phyloP scores from a whole-genome alignment of 2,888 invertebrate species.

The Dasypogon diadema region DNA sequence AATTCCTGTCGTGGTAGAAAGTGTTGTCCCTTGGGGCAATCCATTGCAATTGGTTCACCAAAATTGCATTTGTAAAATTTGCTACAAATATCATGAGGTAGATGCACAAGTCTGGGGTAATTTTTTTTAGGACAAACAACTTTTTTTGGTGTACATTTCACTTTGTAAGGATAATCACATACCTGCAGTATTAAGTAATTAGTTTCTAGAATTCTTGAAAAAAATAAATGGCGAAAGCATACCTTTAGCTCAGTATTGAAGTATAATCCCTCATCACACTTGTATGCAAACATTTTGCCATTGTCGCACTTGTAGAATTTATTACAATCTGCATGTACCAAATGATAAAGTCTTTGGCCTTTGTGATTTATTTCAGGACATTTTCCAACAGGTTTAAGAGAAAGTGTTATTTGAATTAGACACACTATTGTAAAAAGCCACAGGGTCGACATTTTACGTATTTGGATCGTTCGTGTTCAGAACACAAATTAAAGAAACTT shows the following conservation, averaged over 20 bases:
- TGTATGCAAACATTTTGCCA: constrained; percentile 35
- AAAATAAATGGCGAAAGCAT: neutral
- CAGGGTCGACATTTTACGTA: neutral
- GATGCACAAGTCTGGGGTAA: neutral
- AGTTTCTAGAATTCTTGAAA: too few relatives aligned
- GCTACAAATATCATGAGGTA: constrained; percentile 1
- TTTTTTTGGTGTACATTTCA: constrained; percentile 4
- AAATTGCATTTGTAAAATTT: constrained; percentile 42
- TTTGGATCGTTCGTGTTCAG: too few relatives aligned
- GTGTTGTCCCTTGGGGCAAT: neutral
- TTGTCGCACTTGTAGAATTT: constrained; percentile 51
- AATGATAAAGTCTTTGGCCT: neutral
- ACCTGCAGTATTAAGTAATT: too few relatives aligned
- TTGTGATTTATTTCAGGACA: neutral
- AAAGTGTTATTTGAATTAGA: neutral
- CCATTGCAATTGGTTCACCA: neutral
- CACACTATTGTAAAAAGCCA: neutral
- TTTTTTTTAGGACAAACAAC: neutral
- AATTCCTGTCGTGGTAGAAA: neutral
- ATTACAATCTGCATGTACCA: constrained; percentile 34
- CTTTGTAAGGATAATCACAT: constrained; percentile 38
- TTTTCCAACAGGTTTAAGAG: neutral
- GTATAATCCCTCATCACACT: constrained; percentile 46
- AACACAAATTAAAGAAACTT: too few relatives aligned
- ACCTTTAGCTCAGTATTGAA: constrained; percentile 30